phyloP scores from a whole-genome alignment of 37 sponge, comb jelly and placozoan species.

The Tethya wilhelma region DNA sequence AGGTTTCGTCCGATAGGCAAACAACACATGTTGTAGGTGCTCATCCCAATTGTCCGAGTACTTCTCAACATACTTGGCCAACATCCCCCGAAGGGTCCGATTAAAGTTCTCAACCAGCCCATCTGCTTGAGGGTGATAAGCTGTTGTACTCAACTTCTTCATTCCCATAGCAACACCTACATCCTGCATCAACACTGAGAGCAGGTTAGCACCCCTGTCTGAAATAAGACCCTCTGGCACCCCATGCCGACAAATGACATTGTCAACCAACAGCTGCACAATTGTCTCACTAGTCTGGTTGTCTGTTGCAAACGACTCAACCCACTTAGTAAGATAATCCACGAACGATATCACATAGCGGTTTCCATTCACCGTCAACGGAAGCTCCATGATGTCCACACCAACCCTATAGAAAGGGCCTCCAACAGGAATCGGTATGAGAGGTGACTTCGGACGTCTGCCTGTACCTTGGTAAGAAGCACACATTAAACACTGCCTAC shows the following conservation, averaged over 20 bases:
- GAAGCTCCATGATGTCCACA: constrained; percentile 55
- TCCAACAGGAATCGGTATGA: constrained; percentile 64
- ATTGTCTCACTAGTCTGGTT: constrained; percentile 65
- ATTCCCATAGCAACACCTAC: constrained; percentile 35
- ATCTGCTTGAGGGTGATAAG: constrained; percentile 67
- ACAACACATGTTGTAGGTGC: constrained; percentile 31
- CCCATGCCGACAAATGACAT: constrained; percentile 61
- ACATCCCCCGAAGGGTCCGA: constrained; percentile 26
- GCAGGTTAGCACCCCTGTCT: constrained; percentile 44
- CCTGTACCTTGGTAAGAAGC: constrained; percentile 28
- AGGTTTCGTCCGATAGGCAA: constrained; percentile 40
- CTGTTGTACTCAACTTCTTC: constrained; percentile 47
- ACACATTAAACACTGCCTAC: constrained; percentile 41
- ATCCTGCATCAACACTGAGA: constrained; percentile 42
- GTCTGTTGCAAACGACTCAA: constrained; percentile 54
- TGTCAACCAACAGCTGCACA: constrained; percentile 50
- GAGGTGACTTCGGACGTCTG: constrained; percentile 9
- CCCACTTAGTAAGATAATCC: constrained; percentile 74
- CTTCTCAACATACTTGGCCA: constrained; percentile 34
- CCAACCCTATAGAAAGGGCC: constrained; percentile 58
- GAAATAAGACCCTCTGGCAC: constrained; percentile 54
- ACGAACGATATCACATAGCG: constrained; percentile 54
- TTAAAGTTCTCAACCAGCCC: constrained; percentile 59
- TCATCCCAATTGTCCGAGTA: constrained; percentile 36
- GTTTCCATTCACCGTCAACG: constrained; percentile 33